phyloP scores from a whole-genome alignment of 2,888 invertebrate species.

The Patella ulyssiponensis region DNA sequence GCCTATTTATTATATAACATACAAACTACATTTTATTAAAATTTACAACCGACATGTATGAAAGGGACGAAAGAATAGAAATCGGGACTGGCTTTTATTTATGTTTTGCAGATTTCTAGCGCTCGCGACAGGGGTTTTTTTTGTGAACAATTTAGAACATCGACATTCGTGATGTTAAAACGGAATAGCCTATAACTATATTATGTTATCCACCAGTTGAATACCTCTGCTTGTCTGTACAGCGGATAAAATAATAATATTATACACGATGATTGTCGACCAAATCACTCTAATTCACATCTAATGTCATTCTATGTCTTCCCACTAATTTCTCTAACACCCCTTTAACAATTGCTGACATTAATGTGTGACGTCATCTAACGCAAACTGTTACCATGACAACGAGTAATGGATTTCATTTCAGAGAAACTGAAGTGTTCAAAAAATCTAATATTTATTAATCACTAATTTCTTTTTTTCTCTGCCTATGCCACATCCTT shows the following conservation, averaged over 20 bases:
- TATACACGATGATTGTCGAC: constrained; percentile 11
- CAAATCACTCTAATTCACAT: constrained; percentile 6
- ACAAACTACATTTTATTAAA: no score
- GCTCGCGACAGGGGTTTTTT: no score
- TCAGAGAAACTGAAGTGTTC: constrained; percentile 11
- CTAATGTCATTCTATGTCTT: constrained; percentile 13
- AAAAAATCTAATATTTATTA: constrained; percentile 13
- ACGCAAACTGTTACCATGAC: constrained; percentile 10
- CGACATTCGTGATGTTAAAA: no score
- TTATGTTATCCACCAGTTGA: no score
- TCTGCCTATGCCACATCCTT: constrained; percentile 3
- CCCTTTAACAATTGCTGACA: constrained; percentile 13
- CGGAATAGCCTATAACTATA: no score
- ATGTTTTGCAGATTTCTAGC: no score
- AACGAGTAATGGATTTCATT: constrained; percentile 7
- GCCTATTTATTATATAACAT: no score
- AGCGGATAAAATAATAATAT: constrained; percentile 5
- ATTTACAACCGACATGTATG: no score
- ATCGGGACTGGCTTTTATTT: no score
- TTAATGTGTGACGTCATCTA: constrained; percentile 12
- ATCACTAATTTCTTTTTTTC: constrained; percentile 11
- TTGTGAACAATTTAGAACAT: no score
- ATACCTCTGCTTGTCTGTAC: no score
- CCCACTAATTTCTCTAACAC: constrained; percentile 11
- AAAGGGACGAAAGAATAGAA: no score